Percentiles rank a stretch among this genome's conserved stretches.
phyloP scores from a whole-genome alignment of 2,888 invertebrate species.

The Allacma fusca region DNA sequence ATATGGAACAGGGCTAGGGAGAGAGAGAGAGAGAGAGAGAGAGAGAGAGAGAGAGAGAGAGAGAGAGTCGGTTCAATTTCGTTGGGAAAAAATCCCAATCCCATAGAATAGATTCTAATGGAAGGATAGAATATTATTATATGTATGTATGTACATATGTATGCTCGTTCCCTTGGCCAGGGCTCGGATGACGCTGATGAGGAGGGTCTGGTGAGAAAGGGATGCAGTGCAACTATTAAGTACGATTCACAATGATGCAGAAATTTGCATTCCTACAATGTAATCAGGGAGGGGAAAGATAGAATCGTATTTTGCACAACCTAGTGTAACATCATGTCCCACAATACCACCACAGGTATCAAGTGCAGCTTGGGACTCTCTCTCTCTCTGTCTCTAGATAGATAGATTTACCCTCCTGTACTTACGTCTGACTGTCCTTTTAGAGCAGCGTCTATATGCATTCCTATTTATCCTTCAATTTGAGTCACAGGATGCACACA shows the following conservation, averaged over 20 bases:
- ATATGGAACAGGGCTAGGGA: not conserved
- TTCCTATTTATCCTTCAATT: slow-evolving; percentile 16
- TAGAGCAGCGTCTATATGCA: not conserved
- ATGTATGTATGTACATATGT: too few species aligned
- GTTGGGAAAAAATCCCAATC: not conserved
- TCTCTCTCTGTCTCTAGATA: too few species aligned
- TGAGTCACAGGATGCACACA: slow-evolving; percentile 11
- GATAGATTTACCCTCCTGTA: not conserved
- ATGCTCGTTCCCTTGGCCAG: too few species aligned
- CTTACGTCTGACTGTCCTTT: not conserved
- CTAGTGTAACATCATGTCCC: not conserved
- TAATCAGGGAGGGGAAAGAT: slow-evolving; percentile 25
- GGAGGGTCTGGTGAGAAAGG: slow-evolving; percentile 30
- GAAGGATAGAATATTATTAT: too few species aligned
- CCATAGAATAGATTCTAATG: not conserved
- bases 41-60: not conserved
- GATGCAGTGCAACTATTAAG: slow-evolving; percentile 28
- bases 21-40: not conserved
- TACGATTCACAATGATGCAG: slow-evolving; percentile 28
- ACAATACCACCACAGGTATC: slow-evolving; percentile 11
- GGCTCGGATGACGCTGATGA: slow-evolving; percentile 17
- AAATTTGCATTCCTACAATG: slow-evolving; percentile 34
- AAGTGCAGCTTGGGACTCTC: slow-evolving; percentile 8
- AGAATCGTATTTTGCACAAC: slow-evolving; percentile 18
- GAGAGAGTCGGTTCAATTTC: not conserved